Conservation (phyloP, 64 coral and sea anemone genomes). For the Pocillopora verrucosa region DNA sequence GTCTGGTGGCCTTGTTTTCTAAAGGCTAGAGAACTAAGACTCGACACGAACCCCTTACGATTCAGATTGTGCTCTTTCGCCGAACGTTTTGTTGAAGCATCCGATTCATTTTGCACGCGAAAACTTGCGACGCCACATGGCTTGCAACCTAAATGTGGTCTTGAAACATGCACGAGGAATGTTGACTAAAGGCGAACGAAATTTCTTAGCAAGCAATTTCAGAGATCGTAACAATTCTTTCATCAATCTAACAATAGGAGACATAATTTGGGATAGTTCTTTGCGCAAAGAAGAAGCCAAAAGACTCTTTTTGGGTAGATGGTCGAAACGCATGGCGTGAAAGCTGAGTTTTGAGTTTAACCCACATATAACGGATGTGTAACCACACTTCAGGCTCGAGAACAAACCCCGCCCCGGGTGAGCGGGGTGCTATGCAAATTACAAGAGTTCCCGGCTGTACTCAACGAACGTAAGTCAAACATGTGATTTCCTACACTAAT, state of each 20-base stretch:
- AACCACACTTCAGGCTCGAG: neutral
- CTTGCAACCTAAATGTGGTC: neutral
- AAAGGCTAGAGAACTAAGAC: neutral
- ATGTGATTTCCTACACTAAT: neutral
- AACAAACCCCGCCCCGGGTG: constrained; percentile 34
- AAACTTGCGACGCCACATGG: constrained; percentile 3
- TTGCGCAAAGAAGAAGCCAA: neutral
- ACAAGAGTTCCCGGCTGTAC: constrained; percentile 28
- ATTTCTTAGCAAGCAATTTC: neutral
- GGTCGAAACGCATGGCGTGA: neutral
- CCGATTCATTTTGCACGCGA: neutral
- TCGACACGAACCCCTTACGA: neutral
- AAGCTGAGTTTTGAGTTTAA: neutral
- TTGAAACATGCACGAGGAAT: neutral
- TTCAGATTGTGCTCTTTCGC: neutral
- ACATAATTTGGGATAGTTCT: neutral
- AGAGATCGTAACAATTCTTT: neutral
- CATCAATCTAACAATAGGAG: neutral
- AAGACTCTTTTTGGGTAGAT: neutral
- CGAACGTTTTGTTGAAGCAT: neutral
- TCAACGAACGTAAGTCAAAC: neutral
- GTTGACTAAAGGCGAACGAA: neutral
- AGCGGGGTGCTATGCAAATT: neutral
- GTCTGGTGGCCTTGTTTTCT: neutral
- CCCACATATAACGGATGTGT: neutral